Conservation (phyloP, 2,797 vertebrate species). For the Vespertilio murinus region DNA sequence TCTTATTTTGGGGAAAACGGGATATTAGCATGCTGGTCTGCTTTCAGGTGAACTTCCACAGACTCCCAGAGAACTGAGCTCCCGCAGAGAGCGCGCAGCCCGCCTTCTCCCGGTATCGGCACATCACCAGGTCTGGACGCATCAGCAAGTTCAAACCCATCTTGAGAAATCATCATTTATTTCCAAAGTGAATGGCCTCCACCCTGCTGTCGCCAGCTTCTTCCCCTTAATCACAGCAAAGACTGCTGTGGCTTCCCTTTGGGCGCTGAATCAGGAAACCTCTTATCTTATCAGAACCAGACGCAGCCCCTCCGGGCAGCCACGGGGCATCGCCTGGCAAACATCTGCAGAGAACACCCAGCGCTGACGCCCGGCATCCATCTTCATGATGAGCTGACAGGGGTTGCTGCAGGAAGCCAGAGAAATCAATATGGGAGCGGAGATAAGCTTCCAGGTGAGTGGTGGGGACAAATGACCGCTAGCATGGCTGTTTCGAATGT, state of each 20-base stretch:
- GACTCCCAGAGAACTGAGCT: neutral
- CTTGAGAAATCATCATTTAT: slow-evolving; percentile 12
- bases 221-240: neutral
- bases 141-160: neutral
- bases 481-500: neutral
- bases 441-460: slow-evolving; percentile 43
- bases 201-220: neutral
- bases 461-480: neutral
- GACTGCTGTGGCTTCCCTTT: neutral
- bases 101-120: neutral
- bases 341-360: neutral
- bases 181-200: neutral
- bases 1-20: no score
- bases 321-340: neutral
- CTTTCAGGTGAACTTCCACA: neutral
- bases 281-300: slow-evolving; percentile 66
- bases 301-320: neutral
- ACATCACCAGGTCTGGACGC: neutral
- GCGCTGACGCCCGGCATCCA: neutral
- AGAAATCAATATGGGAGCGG: slow-evolving; percentile 24
- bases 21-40: neutral
- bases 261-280: neutral
- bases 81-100: neutral
- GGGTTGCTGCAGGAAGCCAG: neutral
- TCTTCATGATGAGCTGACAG: slow-evolving; percentile 8